Base-by-base conservation (phyloP, 2,797 vertebrate species). In the Poecilia gillii region DNA sequence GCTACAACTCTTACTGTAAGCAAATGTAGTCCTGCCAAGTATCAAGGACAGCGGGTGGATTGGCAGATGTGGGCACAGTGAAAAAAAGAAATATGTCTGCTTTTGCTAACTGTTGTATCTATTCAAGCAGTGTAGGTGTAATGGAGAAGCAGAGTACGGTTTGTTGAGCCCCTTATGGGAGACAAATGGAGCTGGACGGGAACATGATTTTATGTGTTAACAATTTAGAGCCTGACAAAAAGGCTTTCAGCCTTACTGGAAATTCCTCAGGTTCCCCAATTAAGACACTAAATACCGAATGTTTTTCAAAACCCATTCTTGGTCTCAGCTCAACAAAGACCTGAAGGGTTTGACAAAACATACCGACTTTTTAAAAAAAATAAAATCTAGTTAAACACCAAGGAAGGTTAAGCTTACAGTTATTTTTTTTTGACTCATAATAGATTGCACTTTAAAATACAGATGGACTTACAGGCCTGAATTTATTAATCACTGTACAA, bases 11-110 rank as follows among this genome's bases (percentile, higher is more conserved):
- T 87, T 79, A 75, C 72, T 78, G 80, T 33, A 81, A 46, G 89
- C 86, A 85, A 90, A 72, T 83, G 83, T 90, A 87, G 85, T 75
- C 47, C 88, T 92, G 92, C 92, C 94, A 94, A 93, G 85, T 90
- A 87, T 85, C 87, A 89, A 64, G 82, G 90, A 80, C 88, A 89
- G 85, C 83, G 91, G 85, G 86, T 86, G 83, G 87, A 83, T 80
- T 73, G 80, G 84, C 89, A 89, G 77, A 85, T 87, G 87, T 82
- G 77, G 84, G 85, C 88, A 88, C 45, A 43, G 80, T 82, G 4
- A 71, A 84, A 89, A 89, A 92, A 90, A 80, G 84, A 75, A 86
- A 87, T 82, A 81, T 84, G 87, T 90, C 90, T 90, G 77, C 81
- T 84, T 62, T 64, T 23, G 75, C 89, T 91, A 92, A 93, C 90